These are phyloP conservation scores for Mormoops blainvillei DNA, from an alignment of 2,113 vertebrate species.

Conservation along the genomic window DNA sequence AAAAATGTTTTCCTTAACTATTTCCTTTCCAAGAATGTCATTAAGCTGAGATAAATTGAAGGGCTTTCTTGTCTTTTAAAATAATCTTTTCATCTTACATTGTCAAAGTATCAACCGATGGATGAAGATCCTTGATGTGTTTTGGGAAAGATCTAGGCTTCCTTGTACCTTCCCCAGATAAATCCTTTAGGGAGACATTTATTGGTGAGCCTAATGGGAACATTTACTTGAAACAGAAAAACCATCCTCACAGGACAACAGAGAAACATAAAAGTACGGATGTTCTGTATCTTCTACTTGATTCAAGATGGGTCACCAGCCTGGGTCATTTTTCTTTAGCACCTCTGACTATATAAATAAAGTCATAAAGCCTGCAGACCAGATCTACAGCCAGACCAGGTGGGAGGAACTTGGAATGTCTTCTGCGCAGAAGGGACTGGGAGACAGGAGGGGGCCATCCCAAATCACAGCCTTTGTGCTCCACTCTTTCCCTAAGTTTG, in stretches of 20 bases:
- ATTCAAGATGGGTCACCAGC: neutral
- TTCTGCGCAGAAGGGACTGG: accelerated
- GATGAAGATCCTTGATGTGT: neutral
- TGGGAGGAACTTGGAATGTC: neutral
- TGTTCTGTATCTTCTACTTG: neutral
- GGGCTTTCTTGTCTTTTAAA: neutral
- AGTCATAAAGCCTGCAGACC: neutral
- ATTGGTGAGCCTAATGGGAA: neutral
- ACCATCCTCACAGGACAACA: neutral
- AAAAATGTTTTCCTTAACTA: conserved; percentile 56
- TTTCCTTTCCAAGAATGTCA: conserved; percentile 41
- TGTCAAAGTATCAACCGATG: neutral
- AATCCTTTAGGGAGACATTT: neutral
- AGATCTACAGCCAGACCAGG: neutral
- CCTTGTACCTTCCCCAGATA: neutral
- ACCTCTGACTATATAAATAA: neutral
- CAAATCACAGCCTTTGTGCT: neutral
- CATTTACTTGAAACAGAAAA: conserved; percentile 8
- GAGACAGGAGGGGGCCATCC: neutral
- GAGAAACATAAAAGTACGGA: neutral
- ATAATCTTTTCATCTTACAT: neutral
- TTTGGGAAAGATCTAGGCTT: conserved; percentile 10
- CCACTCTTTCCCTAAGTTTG: neutral
- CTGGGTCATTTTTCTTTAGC: neutral
- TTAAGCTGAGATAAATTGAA: neutral